These are phyloP conservation scores for Glareola pratincola DNA, from an alignment of 2,113 vertebrate genomes.

Conservation along the genomic window DNA sequence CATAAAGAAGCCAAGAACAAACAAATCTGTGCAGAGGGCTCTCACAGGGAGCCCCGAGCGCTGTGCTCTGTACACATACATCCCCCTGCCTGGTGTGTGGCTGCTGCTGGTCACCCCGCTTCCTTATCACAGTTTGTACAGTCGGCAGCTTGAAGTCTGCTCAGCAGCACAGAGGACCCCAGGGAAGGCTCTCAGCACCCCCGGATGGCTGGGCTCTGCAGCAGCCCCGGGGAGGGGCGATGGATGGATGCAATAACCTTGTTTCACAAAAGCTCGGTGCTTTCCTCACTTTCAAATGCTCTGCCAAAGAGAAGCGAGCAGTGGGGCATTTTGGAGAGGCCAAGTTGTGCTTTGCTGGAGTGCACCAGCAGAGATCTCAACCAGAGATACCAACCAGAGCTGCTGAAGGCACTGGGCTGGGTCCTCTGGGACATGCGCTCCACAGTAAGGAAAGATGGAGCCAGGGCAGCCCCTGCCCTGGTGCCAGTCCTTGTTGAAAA, in stretches of 20 bases:
- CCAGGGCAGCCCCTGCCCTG: neutral
- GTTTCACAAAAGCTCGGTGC: neutral
- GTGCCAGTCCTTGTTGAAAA: neutral
- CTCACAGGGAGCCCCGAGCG: neutral
- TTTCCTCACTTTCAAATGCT: neutral
- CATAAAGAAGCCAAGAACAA: constrained; percentile 14
- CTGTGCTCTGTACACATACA: neutral
- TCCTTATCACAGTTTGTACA: constrained; percentile 71
- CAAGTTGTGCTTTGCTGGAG: neutral
- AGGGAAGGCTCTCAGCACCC: neutral
- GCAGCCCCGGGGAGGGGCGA: neutral
- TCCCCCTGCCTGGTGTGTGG: neutral
- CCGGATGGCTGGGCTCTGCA: accelerated
- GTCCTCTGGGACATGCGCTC: neutral
- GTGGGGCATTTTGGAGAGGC: neutral
- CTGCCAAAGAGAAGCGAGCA: accelerated
- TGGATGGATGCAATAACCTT: neutral
- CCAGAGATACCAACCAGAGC: neutral
- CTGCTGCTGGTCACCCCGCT: constrained; percentile 12
- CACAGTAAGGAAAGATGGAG: neutral
- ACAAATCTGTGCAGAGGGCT: neutral
- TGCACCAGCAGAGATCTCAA: neutral
- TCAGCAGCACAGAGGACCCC: neutral
- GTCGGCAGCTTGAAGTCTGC: neutral
- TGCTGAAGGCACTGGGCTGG: neutral